A percentile compares a stretch with the other conserved stretches of the same genome.
These are phyloP conservation scores for Cephus runcator DNA, from an alignment of 2,888 invertebrate genomes.

Conservation along the genomic window DNA sequence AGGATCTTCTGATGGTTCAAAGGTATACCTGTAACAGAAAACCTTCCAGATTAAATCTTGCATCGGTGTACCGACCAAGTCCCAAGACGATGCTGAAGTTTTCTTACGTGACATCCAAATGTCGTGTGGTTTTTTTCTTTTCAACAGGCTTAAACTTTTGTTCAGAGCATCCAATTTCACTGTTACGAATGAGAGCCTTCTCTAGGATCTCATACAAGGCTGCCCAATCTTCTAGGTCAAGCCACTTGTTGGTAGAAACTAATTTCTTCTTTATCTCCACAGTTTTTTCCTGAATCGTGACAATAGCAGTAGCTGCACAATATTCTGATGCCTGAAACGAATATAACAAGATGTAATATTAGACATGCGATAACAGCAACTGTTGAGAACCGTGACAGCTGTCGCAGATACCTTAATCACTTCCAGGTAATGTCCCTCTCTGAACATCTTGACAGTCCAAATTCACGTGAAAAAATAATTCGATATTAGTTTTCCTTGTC, in stretches of 20 bases:
- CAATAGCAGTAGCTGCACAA: slow-evolving; percentile 48
- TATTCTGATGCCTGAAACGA: slow-evolving; percentile 41
- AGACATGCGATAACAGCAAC: slow-evolving; percentile 14
- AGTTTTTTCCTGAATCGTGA: slow-evolving; percentile 49
- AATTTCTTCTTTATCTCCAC: slow-evolving; percentile 45
- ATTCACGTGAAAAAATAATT: neutral
- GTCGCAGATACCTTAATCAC: slow-evolving; percentile 50
- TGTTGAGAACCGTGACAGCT: slow-evolving; percentile 37
- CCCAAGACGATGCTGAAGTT: neutral
- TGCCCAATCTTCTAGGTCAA: slow-evolving; percentile 50
- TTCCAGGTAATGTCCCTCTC: slow-evolving; percentile 53
- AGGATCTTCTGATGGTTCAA: slow-evolving; percentile 39
- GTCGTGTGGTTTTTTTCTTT: slow-evolving; percentile 43
- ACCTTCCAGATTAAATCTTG: neutral
- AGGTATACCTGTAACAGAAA: slow-evolving; percentile 39
- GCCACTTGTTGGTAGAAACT: slow-evolving; percentile 51
- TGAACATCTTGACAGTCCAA: slow-evolving; percentile 40
- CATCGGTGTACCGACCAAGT: neutral
- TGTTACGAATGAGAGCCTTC: slow-evolving; percentile 43
- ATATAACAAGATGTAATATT: neutral
- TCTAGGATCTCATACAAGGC: slow-evolving; percentile 47
- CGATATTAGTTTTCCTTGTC: neutral
- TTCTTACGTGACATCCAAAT: slow-evolving; percentile 50
- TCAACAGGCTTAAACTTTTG: slow-evolving; percentile 20
- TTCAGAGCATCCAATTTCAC: slow-evolving; percentile 18